A percentile compares a stretch with the other conserved stretches of the same genome.
phyloP scores from a whole-genome alignment of 2,888 invertebrate species.

The Dryadula phaetusa region DNA sequence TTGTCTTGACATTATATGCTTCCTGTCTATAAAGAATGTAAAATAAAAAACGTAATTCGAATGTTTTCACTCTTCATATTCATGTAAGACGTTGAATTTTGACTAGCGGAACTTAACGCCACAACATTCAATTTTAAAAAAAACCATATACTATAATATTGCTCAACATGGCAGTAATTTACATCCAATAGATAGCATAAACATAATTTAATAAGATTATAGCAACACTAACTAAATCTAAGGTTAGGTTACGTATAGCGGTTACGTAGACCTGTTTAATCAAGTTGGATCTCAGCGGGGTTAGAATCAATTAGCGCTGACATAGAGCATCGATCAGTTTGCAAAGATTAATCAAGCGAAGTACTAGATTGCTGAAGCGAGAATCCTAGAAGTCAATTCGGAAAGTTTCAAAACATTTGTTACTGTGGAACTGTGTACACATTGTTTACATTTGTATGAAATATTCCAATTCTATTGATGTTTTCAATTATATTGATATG shows the following conservation, averaged over 20 bases:
- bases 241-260: slow-evolving; percentile 50
- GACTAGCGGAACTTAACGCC: too few species aligned
- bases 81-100: too few species aligned
- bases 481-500: too few species aligned
- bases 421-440: background rate
- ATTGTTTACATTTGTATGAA: background rate
- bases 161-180: too few species aligned
- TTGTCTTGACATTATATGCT: too few species aligned
- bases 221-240: slow-evolving; percentile 54
- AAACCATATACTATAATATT: too few species aligned
- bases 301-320: slow-evolving; percentile 34
- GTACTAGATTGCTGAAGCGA: slow-evolving; percentile 6
- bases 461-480: background rate
- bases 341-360: slow-evolving; percentile 22
- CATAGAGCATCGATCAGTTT: slow-evolving; percentile 29
- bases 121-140: too few species aligned
- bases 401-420: slow-evolving; percentile 4
- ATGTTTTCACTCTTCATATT: too few species aligned
- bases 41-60: too few species aligned
- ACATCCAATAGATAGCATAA: background rate
- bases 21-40: too few species aligned
- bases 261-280: slow-evolving; percentile 56
- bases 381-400: slow-evolving; percentile 19
- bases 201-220: background rate
- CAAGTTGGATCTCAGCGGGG: slow-evolving; percentile 47